These are phyloP conservation scores for Dicrostonyx torquatus DNA, from an alignment of 2,797 vertebrate species.

Conservation along the genomic window DNA sequence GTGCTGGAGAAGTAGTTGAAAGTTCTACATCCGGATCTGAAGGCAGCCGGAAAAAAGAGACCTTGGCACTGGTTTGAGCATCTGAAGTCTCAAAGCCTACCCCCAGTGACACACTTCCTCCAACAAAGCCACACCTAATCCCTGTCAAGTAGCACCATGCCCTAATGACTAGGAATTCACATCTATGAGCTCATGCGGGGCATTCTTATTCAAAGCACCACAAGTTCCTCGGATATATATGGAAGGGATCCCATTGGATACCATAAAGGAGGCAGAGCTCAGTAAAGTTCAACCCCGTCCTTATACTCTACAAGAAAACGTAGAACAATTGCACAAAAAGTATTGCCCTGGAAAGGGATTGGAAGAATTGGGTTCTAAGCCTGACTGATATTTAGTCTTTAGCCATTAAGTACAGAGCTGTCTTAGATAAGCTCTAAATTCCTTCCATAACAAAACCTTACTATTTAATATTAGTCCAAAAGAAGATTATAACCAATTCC, in stretches of 20 bases:
- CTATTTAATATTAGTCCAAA: not conserved
- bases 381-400: not conserved
- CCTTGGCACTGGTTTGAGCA: not conserved
- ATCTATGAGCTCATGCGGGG: not conserved
- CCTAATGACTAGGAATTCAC: not conserved
- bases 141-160: not conserved
- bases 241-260: not conserved
- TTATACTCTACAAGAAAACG: not conserved
- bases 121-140: not conserved
- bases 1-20: not conserved
- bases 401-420: not conserved
- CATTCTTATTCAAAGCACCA: not conserved
- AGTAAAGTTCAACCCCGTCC: not conserved
- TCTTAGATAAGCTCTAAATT: constrained; percentile 15
- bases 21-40: not conserved
- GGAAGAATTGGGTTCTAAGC: not conserved
- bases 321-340: not conserved
- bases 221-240: not conserved
- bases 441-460: not conserved
- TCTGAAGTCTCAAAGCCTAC: not conserved
- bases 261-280: not conserved
- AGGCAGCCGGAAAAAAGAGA: not conserved
- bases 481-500: not conserved
- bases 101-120: not conserved
- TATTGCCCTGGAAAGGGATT: not conserved